phyloP scores from a whole-genome alignment of 1,140 invertebrate genomes.

The Lasaia peninsularis region DNA sequence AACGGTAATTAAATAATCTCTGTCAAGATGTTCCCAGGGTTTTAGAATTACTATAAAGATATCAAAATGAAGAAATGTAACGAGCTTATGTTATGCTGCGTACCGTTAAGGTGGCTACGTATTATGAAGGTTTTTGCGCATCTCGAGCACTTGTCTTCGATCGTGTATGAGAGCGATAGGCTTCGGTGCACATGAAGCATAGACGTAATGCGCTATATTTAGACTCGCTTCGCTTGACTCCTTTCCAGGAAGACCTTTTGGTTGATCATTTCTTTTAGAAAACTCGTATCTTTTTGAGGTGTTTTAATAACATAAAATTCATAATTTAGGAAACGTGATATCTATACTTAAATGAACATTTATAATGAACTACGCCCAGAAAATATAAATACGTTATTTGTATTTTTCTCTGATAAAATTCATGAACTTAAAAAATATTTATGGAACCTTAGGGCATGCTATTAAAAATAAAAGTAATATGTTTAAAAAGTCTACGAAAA shows the following conservation, averaged over 20 bases:
- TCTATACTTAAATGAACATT: too few species aligned
- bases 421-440: too few species aligned
- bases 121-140: constrained; percentile 59
- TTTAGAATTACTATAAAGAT: constrained; percentile 15
- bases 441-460: too few species aligned
- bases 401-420: too few species aligned
- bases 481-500: too few species aligned
- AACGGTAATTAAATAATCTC: constrained; percentile 17
- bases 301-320: too few species aligned
- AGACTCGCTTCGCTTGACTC: constrained; percentile 50
- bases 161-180: constrained; percentile 59
- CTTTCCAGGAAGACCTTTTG: constrained; percentile 37
- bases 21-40: constrained; percentile 15
- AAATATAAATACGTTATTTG: too few species aligned
- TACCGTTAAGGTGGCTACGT: constrained; percentile 53
- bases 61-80: constrained; percentile 38
- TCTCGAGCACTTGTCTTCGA: constrained; percentile 47
- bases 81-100: constrained; percentile 34
- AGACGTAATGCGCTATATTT: constrained; percentile 54
- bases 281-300: constrained; percentile 8
- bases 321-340: too few species aligned
- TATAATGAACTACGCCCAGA: too few species aligned
- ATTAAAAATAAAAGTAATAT: too few species aligned
- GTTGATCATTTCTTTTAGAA: constrained; percentile 31
- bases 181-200: constrained; percentile 48